Evolutionary conservation across 2,888 invertebrate species (phyloP).

Genomic region (Oegoconia quadripuncta): DNA sequence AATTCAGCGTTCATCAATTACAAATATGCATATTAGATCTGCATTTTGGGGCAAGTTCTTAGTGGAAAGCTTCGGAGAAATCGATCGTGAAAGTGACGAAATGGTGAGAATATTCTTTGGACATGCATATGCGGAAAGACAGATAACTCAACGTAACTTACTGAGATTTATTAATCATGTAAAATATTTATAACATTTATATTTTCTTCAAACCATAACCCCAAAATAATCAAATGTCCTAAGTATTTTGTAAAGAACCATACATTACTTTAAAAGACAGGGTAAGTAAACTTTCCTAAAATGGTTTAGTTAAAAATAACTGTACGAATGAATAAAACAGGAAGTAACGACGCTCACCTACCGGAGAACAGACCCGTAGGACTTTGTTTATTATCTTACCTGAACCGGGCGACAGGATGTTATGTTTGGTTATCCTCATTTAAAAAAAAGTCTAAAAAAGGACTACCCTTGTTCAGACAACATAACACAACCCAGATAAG

Average conservation of each 20-base stretch:
- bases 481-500: not conserved
- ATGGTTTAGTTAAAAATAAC: constrained; percentile 3
- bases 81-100: constrained; percentile 64
- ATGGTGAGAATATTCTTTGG: constrained; percentile 44
- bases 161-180: constrained; percentile 4
- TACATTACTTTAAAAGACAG: not conserved
- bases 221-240: too few species aligned
- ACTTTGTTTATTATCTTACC: constrained; percentile 41
- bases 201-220: too few species aligned
- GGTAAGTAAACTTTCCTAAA: not conserved
- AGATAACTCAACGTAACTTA: not conserved
- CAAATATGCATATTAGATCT: not conserved
- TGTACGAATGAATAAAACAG: constrained; percentile 15
- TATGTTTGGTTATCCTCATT: constrained; percentile 29
- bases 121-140: constrained; percentile 16
- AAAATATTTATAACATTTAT: too few species aligned
- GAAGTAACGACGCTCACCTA: constrained; percentile 12
- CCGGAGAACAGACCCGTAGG: constrained; percentile 15
- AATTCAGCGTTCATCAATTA: too few species aligned
- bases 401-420: constrained; percentile 39
- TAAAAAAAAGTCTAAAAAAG: constrained; percentile 2
- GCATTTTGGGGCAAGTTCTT: constrained; percentile 29
- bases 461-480: not conserved
- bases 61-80: constrained; percentile 57
- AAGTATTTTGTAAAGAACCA: too few species aligned